Evolutionary conservation across 2,888 invertebrate genomes (phyloP).

Genomic region (Oasisia sp.): DNA sequence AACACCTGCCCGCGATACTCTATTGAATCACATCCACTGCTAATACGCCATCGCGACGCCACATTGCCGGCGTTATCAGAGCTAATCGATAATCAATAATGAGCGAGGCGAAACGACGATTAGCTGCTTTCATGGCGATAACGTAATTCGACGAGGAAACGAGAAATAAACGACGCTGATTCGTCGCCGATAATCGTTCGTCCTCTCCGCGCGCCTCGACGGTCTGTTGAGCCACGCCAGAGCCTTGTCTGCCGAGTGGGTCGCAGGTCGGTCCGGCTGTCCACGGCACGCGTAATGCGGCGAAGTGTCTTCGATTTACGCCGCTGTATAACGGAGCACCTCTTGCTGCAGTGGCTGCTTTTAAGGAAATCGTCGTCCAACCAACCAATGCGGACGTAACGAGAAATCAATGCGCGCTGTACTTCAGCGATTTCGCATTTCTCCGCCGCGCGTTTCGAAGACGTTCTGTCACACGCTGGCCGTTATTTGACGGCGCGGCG

Average conservation of each 20-base stretch:
- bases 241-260: neutral
- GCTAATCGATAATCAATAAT: neutral
- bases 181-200: neutral
- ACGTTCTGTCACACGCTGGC: neutral
- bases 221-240: neutral
- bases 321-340: neutral
- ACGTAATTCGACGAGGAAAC: slow-evolving; percentile 1
- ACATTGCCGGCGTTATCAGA: neutral
- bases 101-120: neutral
- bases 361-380: neutral
- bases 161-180: neutral
- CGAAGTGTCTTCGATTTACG: slow-evolving; percentile 6
- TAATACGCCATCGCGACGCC: neutral
- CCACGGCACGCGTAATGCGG: neutral
- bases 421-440: slow-evolving; percentile 3
- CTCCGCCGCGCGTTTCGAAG: neutral
- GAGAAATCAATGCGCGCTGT: neutral
- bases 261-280: neutral
- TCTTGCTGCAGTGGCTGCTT: neutral
- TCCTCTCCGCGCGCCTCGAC: neutral
- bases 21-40: neutral
- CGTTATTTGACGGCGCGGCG: neutral
- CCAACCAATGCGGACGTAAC: neutral
- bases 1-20: neutral
- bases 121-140: neutral